phyloP scores from a whole-genome alignment of 2,797 vertebrate species.

The Pseudochirops cupreus region DNA sequence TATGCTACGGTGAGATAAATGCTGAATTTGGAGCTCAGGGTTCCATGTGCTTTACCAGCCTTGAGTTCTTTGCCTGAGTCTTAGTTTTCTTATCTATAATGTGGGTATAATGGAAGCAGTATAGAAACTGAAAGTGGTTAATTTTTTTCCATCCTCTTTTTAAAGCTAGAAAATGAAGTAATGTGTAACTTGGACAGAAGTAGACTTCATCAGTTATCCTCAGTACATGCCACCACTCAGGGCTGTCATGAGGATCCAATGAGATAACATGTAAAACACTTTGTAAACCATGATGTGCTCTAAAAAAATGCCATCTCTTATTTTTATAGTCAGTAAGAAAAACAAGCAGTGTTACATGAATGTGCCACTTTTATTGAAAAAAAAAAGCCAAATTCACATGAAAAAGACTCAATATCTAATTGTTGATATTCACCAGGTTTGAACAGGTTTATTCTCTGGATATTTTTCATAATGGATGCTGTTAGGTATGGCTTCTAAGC shows the following conservation, averaged over 20 bases:
- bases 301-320: neutral
- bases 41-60: neutral
- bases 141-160: neutral
- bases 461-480: slow-evolving; percentile 69
- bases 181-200: neutral
- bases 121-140: neutral
- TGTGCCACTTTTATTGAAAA: slow-evolving; percentile 4
- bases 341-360: slow-evolving; percentile 14
- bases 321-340: neutral
- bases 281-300: neutral
- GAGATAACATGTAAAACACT: neutral
- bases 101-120: neutral
- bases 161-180: neutral
- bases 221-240: neutral
- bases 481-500: slow-evolving; percentile 68
- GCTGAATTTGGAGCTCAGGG: neutral
- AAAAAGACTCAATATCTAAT: slow-evolving; percentile 43
- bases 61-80: neutral
- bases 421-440: slow-evolving; percentile 61
- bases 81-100: neutral
- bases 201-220: neutral
- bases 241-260: neutral
- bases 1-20: neutral
- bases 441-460: slow-evolving; percentile 69
- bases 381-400: slow-evolving; percentile 44